Percentiles rank a stretch among this genome's conserved stretches.
Evolutionary conservation across 2,113 vertebrate species (phyloP).

Genomic region (Ursus arctos): DNA sequence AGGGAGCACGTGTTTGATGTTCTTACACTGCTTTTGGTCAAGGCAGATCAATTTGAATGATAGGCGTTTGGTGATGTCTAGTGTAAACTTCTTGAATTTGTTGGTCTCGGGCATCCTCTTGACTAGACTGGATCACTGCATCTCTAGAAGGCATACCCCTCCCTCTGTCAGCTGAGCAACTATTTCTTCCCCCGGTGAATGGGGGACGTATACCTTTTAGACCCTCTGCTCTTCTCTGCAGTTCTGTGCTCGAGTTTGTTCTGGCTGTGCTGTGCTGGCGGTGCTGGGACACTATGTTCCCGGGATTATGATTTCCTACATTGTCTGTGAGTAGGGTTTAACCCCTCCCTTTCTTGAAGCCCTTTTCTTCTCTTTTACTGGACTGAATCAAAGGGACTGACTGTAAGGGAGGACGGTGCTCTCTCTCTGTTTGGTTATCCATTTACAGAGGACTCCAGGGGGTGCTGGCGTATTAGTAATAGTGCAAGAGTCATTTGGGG

Average conservation of each 20-base stretch:
- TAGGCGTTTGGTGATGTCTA: background rate
- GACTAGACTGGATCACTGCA: background rate
- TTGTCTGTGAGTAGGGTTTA: constrained; percentile 93
- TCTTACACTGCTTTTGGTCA: background rate
- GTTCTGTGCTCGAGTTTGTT: constrained; percentile 97
- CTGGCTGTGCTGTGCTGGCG: constrained; percentile 93
- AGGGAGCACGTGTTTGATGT: background rate
- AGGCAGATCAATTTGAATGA: background rate
- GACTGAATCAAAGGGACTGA: background rate
- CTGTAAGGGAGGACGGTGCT: background rate
- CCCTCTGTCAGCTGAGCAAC: background rate
- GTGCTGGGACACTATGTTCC: constrained; percentile 97
- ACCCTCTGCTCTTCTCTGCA: constrained; percentile 82
- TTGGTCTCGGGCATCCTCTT: background rate
- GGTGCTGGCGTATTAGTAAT: background rate
- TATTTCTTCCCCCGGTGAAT: background rate
- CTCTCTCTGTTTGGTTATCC: background rate
- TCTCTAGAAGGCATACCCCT: background rate
- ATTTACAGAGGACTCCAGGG: background rate
- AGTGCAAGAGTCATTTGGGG: background rate
- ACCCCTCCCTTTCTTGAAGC: background rate
- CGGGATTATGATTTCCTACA: constrained; percentile 99
- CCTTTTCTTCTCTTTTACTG: background rate
- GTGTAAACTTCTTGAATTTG: background rate
- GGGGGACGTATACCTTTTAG: background rate